Evolutionary conservation across 2,797 vertebrate genomes (phyloP).

Genomic region (Chaetophractus vellerosus): DNA sequence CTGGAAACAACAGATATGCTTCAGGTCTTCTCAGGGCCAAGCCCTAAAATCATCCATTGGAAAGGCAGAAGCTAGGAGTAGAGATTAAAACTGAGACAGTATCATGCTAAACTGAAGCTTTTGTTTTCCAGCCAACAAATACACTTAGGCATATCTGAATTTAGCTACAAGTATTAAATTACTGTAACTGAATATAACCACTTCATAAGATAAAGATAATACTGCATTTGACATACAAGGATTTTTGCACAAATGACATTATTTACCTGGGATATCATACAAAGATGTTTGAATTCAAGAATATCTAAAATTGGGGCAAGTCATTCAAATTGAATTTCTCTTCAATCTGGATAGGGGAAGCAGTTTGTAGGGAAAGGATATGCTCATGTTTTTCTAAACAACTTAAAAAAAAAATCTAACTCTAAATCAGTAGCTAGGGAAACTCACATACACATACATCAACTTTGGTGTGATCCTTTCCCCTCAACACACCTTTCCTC

Average conservation of each 20-base stretch:
- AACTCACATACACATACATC: background rate
- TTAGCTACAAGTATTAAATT: conserved; percentile 44
- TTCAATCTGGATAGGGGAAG: background rate
- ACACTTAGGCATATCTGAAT: background rate
- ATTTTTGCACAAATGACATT: background rate
- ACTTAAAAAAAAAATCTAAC: background rate
- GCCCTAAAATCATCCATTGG: background rate
- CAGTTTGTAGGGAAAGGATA: background rate
- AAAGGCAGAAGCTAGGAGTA: background rate
- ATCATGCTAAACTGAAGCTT: background rate
- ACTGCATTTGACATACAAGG: background rate
- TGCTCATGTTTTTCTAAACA: conserved; percentile 8
- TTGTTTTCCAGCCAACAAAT: background rate
- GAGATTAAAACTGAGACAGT: conserved; percentile 13
- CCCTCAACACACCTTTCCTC: background rate
- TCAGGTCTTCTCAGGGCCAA: background rate
- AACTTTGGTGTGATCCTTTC: background rate
- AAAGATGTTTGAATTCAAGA: conserved; percentile 8
- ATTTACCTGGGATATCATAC: conserved; percentile 15
- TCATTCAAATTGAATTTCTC: conserved; percentile 37
- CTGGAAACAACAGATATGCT: background rate
- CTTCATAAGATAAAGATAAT: background rate
- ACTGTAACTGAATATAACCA: conserved; percentile 21
- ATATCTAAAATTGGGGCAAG: conserved; percentile 32
- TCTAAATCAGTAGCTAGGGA: background rate